These are phyloP conservation scores for Nannobrachium achirus DNA, from an alignment of 2,113 vertebrate genomes.

Conservation along the genomic window DNA sequence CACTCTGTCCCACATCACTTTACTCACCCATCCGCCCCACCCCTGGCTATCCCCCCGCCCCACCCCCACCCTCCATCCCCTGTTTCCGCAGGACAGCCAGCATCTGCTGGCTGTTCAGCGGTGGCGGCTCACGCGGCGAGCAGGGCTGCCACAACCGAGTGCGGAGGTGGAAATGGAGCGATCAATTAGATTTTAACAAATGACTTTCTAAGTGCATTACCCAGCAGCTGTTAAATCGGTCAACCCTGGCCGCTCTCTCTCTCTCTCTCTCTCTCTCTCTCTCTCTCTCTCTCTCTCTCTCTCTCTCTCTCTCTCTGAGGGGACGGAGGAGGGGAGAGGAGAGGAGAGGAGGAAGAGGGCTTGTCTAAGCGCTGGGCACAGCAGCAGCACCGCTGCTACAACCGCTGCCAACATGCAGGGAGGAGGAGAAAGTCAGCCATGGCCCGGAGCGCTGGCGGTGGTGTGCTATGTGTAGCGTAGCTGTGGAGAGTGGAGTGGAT, in stretches of 20 bases:
- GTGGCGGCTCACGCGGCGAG: conserved; percentile 38
- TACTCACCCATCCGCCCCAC: conserved; percentile 3
- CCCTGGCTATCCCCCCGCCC: conserved; percentile 1
- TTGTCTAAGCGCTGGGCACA: conserved; percentile 59
- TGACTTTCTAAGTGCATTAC: conserved; percentile 78
- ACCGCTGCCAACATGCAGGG: conserved; percentile 72
- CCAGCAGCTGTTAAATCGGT: conserved; percentile 81
- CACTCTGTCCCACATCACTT: conserved; percentile 27
- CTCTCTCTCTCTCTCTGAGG: conserved; percentile 8
- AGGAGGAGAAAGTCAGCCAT: conserved; percentile 82
- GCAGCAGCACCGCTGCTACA: conserved; percentile 64
- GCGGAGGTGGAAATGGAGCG: conserved; percentile 74
- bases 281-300: conserved; percentile 19
- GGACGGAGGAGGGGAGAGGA: conserved; percentile 42
- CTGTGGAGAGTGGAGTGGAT: no score
- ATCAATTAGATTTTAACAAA: conserved; percentile 84
- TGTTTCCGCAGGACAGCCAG: conserved; percentile 42
- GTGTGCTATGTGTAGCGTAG: conserved; percentile 43
- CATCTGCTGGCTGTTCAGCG: conserved; percentile 71
- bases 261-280: conserved; percentile 47
- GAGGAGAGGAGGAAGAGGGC: conserved; percentile 44
- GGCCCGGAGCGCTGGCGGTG: conserved; percentile 52
- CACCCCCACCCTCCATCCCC: neutral
- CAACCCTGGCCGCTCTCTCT: conserved; percentile 68
- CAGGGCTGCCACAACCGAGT: conserved; percentile 52